Evolutionary conservation across 2,113 vertebrate species (phyloP).

Genomic region (Hydrochoerus hydrochaeris): DNA sequence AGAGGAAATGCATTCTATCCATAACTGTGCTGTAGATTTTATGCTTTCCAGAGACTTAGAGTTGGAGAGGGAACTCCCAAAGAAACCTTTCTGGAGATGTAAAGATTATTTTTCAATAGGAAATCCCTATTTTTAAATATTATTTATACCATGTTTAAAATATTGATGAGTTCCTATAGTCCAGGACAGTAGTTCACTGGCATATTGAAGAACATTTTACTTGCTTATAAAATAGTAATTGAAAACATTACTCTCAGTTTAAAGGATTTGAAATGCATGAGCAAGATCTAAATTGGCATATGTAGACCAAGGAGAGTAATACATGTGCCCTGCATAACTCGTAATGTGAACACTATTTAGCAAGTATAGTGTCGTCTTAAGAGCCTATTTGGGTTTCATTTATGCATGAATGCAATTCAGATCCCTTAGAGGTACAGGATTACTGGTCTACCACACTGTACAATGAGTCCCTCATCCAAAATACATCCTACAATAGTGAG

Average conservation of each 20-base stretch:
- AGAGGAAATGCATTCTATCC: background rate
- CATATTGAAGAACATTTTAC: background rate
- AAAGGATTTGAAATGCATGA: background rate
- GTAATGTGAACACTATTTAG: background rate
- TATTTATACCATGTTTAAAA: background rate
- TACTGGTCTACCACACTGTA: rapidly evolving
- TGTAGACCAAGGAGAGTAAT: background rate
- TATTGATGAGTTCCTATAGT: background rate
- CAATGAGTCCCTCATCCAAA: background rate
- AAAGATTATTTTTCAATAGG: background rate
- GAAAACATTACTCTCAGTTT: background rate
- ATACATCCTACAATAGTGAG: background rate
- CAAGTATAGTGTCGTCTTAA: background rate
- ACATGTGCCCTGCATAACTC: background rate
- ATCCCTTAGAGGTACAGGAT: rapidly evolving
- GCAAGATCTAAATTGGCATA: background rate
- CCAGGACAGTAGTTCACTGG: background rate
- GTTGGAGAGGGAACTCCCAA: background rate
- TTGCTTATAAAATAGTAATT: background rate
- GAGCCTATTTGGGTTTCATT: background rate
- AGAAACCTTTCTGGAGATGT: background rate
- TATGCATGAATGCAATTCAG: background rate
- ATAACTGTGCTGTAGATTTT: background rate
- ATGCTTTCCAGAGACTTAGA: background rate
- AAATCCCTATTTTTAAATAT: background rate